Conservation (phyloP, 1,140 invertebrate genomes). For the Ostrea denselamellosa region DNA sequence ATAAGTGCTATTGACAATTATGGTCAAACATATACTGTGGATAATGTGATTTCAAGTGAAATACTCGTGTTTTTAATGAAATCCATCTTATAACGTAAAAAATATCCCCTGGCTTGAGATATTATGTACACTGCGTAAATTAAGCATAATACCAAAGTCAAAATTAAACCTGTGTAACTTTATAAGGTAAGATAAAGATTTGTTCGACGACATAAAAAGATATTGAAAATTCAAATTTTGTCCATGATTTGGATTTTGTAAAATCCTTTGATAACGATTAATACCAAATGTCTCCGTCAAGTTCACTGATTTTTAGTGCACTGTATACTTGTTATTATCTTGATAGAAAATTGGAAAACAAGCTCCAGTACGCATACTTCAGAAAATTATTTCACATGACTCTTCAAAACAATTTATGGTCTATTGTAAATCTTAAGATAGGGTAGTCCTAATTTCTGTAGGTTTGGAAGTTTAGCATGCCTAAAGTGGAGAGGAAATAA, state of each 20-base stretch:
- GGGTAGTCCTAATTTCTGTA: not conserved
- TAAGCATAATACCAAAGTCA: not conserved
- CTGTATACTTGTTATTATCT: not conserved
- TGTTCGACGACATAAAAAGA: not conserved
- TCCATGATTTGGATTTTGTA: not conserved
- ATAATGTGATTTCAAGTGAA: no score
- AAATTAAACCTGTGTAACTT: not conserved
- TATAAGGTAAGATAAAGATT: not conserved
- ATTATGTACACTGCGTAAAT: not conserved
- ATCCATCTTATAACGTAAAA: not conserved
- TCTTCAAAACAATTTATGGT: not conserved
- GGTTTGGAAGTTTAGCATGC: not conserved
- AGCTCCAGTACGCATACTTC: not conserved
- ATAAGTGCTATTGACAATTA: no score
- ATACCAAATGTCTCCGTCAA: not conserved
- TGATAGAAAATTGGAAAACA: not conserved
- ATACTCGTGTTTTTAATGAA: not conserved
- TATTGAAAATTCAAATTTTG: constrained; percentile 21
- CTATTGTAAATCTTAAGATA: not conserved
- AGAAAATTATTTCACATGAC: not conserved
- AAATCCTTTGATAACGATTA: not conserved
- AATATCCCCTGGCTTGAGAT: not conserved
- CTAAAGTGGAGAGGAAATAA: not conserved
- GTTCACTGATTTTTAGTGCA: not conserved
- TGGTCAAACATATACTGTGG: no score